phyloP scores from a whole-genome alignment of 2,797 vertebrate species.

The Ficedula albicollis region DNA sequence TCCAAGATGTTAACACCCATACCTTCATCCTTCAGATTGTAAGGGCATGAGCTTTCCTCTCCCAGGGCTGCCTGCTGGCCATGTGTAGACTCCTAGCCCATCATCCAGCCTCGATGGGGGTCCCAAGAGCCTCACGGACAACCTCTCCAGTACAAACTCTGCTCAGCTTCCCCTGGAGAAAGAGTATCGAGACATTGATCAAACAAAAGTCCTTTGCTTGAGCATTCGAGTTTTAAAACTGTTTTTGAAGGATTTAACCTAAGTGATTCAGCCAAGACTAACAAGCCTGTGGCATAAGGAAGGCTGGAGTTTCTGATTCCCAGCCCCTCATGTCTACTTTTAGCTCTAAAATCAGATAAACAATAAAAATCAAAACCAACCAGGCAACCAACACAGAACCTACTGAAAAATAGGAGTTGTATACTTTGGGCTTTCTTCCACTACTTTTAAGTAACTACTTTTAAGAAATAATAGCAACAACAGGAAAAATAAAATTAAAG shows the following conservation, averaged over 20 bases:
- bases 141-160: not conserved
- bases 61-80: too few relatives aligned
- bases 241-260: not conserved
- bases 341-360: conserved; percentile 36
- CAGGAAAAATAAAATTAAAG: not conserved
- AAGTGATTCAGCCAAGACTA: conserved; percentile 32
- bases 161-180: not conserved
- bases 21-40: not conserved
- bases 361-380: not conserved
- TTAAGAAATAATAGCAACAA: not conserved
- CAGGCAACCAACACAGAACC: not conserved
- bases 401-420: not conserved
- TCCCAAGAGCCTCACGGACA: not conserved
- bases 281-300: not conserved
- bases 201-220: not conserved
- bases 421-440: not conserved
- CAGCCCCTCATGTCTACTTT: not conserved
- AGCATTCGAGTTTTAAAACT: not conserved
- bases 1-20: not conserved
- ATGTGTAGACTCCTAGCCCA: fast-evolving
- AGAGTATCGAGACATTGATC: fast-evolving
- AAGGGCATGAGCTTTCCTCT: not conserved
- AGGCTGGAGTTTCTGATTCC: conserved; percentile 38
- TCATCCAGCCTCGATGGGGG: fast-evolving
- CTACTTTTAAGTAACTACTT: not conserved